Evolutionary conservation across 2,113 vertebrate genomes (phyloP), one percentile per base, ranked within the genome.

Genomic region (Hucho hucho): DNA sequence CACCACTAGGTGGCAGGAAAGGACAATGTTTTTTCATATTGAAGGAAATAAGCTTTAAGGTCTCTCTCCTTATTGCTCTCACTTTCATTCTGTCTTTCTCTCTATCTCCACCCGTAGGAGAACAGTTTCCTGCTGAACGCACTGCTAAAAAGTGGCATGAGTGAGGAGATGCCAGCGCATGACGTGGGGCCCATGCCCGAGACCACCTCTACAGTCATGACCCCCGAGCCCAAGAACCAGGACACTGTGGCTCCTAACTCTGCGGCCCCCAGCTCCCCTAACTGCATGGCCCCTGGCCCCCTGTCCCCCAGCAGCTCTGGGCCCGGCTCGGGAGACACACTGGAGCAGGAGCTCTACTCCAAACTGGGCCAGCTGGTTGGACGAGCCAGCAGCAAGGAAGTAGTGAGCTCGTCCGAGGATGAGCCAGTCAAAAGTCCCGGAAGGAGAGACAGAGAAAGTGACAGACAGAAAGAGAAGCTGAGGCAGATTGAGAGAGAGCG

Each of bases 301-400:
- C 84, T 3, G 64, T 25, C 74, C 61, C 85, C 29, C 46, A 83
- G 49, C 26, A 84, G 69, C 63, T 66, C 43, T 0, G 80, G 74
- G 25, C 74, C 75, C 6, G 4, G 28, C 64, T 20, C 58, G 11
- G 64, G 67, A 77, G 91, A 91, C 47, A 43, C 81, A 20, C 47
- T 87, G 1, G 94, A 96, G 69, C 89, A 94, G 76, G 92, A 94
- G 20, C 85, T 92, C 25, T 94, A 90, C 61, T 94, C 87, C 79
- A 93, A 92, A 81, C 83, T 95, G 68, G 92, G 89, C 58, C 91
- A 94, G 80, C 82, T 96, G 61, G 92, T 93, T 72, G 88, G 88
- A 79, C 92, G 93, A 64, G 91, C 94, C 85, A 94, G 92, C 53
- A 94, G 95, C 83, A 95, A 89, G 74, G 93, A 94, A 81, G 93